phyloP scores from a whole-genome alignment of 2,113 vertebrate species.

The Bombycilla garrulus region DNA sequence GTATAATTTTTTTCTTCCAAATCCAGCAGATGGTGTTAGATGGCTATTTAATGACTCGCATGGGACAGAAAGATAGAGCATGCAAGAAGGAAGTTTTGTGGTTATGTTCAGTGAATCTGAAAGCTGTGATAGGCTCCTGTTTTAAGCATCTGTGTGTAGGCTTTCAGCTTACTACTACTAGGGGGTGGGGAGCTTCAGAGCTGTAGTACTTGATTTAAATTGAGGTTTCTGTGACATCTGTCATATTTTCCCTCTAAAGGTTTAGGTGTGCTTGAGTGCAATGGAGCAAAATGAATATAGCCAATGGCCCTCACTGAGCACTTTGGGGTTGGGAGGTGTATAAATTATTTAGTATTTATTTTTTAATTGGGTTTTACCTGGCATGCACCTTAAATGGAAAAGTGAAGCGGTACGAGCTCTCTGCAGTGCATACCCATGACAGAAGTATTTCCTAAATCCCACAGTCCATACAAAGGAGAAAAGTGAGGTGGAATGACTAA shows the following conservation, averaged over 20 bases:
- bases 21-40: slow-evolving; percentile 68
- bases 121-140: not conserved
- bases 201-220: not conserved
- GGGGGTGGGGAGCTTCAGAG: not conserved
- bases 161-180: not conserved
- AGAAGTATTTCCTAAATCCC: not conserved
- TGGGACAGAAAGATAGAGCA: not conserved
- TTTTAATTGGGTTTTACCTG: not conserved
- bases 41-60: slow-evolving; percentile 37
- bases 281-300: not conserved
- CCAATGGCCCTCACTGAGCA: not conserved
- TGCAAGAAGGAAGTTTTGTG: not conserved
- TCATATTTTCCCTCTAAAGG: not conserved
- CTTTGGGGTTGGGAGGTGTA: not conserved
- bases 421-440: not conserved
- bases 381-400: not conserved
- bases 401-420: not conserved
- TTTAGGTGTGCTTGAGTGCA: not conserved
- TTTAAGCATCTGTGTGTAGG: not conserved
- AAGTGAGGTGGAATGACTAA: not conserved
- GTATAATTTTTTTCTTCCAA: not conserved
- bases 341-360: not conserved
- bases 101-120: not conserved
- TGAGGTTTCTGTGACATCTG: not conserved
- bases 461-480: not conserved